These are phyloP conservation scores for Diachasmimorpha longicaudata DNA, from an alignment of 1,140 invertebrate species.

Conservation along the genomic window DNA sequence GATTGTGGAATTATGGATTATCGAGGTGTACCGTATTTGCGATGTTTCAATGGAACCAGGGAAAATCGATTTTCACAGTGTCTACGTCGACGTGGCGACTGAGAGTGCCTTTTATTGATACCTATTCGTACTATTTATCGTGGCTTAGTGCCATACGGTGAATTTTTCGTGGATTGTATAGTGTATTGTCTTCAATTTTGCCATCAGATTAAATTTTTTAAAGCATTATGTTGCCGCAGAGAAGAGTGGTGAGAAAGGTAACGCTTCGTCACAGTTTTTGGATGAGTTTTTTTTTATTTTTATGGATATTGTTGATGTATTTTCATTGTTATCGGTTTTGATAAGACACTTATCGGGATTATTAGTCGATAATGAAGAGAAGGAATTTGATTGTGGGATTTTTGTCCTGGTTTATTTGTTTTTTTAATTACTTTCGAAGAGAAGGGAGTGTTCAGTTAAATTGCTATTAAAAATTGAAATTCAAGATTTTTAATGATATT, in stretches of 20 bases:
- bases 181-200: background rate
- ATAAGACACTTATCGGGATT: too few species aligned
- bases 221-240: slow-evolving; percentile 20
- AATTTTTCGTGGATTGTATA: background rate
- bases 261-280: background rate
- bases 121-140: background rate
- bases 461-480: too few species aligned
- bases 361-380: too few species aligned
- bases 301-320: background rate
- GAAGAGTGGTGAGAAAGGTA: slow-evolving; percentile 25
- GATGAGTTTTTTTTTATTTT: background rate
- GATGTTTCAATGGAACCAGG: background rate
- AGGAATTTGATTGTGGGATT: too few species aligned
- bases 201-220: background rate
- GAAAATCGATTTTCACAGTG: background rate
- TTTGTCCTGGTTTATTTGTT: too few species aligned
- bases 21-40: too few species aligned
- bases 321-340: too few species aligned
- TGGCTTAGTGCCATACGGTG: background rate
- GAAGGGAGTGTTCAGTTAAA: too few species aligned
- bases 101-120: background rate
- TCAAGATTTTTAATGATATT: too few species aligned
- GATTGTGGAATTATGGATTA: too few species aligned
- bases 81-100: background rate
- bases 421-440: too few species aligned